Evolutionary conservation across 1,140 invertebrate species (phyloP).

Genomic region (Caenorhabditis remanei): DNA sequence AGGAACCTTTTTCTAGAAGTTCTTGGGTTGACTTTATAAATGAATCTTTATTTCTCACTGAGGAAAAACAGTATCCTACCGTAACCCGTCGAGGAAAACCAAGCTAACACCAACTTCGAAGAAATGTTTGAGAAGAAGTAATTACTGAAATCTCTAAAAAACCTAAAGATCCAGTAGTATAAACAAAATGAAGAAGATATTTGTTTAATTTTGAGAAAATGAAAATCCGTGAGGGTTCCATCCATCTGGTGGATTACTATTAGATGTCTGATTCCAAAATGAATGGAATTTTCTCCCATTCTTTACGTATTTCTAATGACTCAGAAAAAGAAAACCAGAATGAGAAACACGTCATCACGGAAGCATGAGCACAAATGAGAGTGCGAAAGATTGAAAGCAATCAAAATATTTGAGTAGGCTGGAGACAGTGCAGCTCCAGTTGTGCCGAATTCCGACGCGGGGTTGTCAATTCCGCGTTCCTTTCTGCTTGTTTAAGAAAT

Average conservation of each 20-base stretch:
- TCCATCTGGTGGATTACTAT: no score
- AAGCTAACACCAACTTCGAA: background rate
- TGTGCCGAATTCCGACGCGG: background rate
- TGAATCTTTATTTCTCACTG: no score
- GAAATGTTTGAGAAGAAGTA: background rate
- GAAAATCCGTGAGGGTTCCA: no score
- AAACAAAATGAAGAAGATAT: slow-evolving; percentile 11
- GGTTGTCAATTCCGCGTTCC: slow-evolving; percentile 29
- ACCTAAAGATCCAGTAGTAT: no score
- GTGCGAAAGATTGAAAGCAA: background rate
- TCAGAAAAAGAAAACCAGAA: slow-evolving; percentile 6
- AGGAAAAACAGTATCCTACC: no score
- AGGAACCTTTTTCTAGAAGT: no score
- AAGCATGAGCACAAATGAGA: background rate
- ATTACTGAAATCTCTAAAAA: background rate
- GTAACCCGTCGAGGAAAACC: background rate
- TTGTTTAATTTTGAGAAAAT: slow-evolving; percentile 24
- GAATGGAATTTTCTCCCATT: background rate
- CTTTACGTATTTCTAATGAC: background rate
- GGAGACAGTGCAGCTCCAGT: background rate
- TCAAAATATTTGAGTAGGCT: slow-evolving; percentile 46
- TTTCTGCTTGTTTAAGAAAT: slow-evolving; percentile 21
- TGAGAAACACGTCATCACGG: slow-evolving; percentile 12
- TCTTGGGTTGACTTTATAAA: no score
- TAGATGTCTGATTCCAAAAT: background rate